A percentile compares a stretch with the other conserved stretches of the same genome.
These are phyloP conservation scores for Triplophysa rosa DNA, from an alignment of 2,113 vertebrate species.

Conservation along the genomic window DNA sequence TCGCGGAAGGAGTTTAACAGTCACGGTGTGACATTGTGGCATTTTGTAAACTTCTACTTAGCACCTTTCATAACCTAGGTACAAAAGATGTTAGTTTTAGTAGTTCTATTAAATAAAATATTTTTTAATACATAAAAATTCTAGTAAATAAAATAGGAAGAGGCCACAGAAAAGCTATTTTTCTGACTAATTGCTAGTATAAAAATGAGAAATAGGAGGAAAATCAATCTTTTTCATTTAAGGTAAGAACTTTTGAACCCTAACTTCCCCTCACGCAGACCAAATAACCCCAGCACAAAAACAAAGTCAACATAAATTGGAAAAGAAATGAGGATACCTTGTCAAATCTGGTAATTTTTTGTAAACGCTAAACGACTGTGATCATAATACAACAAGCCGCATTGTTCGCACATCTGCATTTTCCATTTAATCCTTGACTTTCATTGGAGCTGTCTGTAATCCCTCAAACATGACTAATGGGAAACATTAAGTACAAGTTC, in stretches of 20 bases:
- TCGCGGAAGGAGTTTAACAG: constrained; percentile 2
- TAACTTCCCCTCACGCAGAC: constrained; percentile 42
- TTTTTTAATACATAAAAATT: no score
- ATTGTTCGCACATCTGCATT: constrained; percentile 76
- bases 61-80: no score
- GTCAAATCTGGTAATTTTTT: constrained; percentile 65
- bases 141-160: background rate
- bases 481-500: constrained; percentile 73
- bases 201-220: background rate
- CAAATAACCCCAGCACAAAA: constrained; percentile 35
- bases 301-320: constrained; percentile 61
- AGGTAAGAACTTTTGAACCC: constrained; percentile 51
- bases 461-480: constrained; percentile 77
- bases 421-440: constrained; percentile 75
- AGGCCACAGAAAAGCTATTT: background rate
- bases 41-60: background rate
- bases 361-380: constrained; percentile 65
- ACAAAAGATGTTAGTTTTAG: no score
- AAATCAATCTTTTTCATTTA: constrained; percentile 14
- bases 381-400: constrained; percentile 68
- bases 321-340: constrained; percentile 61
- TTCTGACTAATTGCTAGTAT: background rate
- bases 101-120: no score
- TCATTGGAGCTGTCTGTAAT: constrained; percentile 75
- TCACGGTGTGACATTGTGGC: background rate